Base-by-base conservation (phyloP, 1,140 invertebrate species). In the Nephotettix cincticeps region DNA sequence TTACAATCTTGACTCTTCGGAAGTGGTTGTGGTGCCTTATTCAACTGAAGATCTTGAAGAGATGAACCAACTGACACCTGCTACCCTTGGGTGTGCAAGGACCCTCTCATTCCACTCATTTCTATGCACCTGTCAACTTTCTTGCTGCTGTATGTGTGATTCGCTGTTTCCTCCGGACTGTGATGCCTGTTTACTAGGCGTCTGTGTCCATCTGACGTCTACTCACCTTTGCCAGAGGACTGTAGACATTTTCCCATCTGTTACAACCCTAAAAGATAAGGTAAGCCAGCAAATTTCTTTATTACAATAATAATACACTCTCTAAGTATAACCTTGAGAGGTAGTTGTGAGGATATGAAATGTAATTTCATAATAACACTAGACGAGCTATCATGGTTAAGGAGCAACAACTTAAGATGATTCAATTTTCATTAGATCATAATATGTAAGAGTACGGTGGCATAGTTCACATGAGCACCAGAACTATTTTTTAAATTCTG, bases 11-110 rank as follows among this genome's bases (percentile, higher is more conserved):
- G 47, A 54, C 6, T 6, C 47, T 21, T 6, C 6, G 23, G 47
- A 54, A n/a, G n/a, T 43, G 40, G 47, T 54, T 14, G 23, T 54
- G 21, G 47, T 54, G 47, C 47, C 47, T 54, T 54, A 54, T 54
- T 4, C 6, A 54, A 54, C 47, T 19, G 47, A 54, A 19, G 47
- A 54, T 14, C 19, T 54, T 21, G 47, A 54, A 14, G 13, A 11
- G 23, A 54, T 54, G 6, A 54, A 11, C 11, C 13, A 21, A 11
- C 13, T n/a, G 13, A 21, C 36, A 40, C 36, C 36, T 9, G 36
- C 36, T 9, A 40, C 21, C 47, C 47, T 54, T 14, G 47, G 47
- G 23, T 54, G 47, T 54, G 47, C 47, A 6, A 11, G 47, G 21
- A 54, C 47, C 47, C 47, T 54, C 21, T 54, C 47, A 54, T 54